Evolutionary conservation across 1,140 invertebrate species (phyloP), one percentile per base, ranked within the genome.

Genomic region (Drosophila lacertosa): DNA sequence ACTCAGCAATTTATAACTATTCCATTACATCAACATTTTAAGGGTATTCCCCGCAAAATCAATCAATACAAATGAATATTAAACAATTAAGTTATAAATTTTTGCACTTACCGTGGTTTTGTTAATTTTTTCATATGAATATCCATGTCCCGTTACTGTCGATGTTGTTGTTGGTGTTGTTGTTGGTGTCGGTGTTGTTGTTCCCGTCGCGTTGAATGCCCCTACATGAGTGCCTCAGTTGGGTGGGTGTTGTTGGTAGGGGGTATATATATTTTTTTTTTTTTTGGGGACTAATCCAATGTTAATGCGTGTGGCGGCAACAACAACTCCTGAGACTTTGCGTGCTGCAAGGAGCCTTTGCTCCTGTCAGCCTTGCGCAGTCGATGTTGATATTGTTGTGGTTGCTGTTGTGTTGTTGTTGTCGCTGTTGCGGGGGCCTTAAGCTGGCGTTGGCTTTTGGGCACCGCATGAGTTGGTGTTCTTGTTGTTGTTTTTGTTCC

Each of bases 51-150:
- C 4, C n/a, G n/a, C n/a, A n/a, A n/a, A 26, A 4, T 26, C 24
- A 26, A 7, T 26, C 26, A 29, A 29, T 29, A 29, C 5, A 26
- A 26, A 26, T 0, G 3, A 26, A 26, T 1, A 26, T 6, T 6
- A 26, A 26, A 26, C 24, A 6, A 22, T 22, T 2, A 22, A 22
- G 2, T 22, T 22, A 4, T 22, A 22, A 22, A 4, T 22, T 22
- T 2, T 22, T 22, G 20, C 20, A 70, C 80, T 80, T 22, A 84
- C 81, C 81, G 81, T 84, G 81, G 68, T 79, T 86, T 84, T 57
- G 81, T 73, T 74, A 81, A 54, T 88, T 84, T 84, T 74, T 84
- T 84, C 81, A 84, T 84, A 81, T 86, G 80, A 60, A 86, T 86
- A 86, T 84, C 81, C 81, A 84, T 84, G 60, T 70, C 69, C 68